phyloP scores from a whole-genome alignment of 2,888 invertebrate genomes.

The Stegophylla sp. region DNA sequence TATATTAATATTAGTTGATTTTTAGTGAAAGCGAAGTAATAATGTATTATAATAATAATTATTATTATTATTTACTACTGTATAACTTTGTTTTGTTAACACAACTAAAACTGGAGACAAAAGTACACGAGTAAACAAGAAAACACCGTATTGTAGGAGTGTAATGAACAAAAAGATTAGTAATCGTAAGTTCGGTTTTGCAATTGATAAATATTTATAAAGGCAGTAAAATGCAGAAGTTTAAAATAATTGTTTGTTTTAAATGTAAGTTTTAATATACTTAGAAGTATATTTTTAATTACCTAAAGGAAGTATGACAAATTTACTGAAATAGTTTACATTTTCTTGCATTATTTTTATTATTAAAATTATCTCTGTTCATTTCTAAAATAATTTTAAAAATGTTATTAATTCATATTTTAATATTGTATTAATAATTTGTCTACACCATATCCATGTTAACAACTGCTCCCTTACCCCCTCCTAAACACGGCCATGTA shows the following conservation, averaged over 20 bases:
- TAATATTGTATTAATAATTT: no score
- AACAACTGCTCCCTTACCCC: no score
- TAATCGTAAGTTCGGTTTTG: background rate
- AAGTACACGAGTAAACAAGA: background rate
- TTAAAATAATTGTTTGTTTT: background rate
- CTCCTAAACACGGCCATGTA: no score
- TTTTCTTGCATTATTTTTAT: no score
- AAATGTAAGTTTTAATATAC: background rate
- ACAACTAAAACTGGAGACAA: background rate
- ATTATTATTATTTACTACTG: background rate
- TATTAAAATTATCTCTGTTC: no score
- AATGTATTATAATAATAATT: background rate
- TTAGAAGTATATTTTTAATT: no score
- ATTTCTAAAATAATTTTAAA: no score
- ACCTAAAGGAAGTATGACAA: no score
- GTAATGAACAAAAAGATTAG: background rate
- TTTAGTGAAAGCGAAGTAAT: background rate
- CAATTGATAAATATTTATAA: background rate
- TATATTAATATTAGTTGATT: background rate
- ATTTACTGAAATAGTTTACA: no score
- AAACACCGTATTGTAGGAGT: background rate
- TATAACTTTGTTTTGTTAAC: constrained; percentile 3
- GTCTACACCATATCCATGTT: no score
- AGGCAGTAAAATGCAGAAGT: background rate
- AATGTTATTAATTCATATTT: no score